Evolutionary conservation across 2,113 vertebrate species (phyloP).

Genomic region (Eublepharis macularius): DNA sequence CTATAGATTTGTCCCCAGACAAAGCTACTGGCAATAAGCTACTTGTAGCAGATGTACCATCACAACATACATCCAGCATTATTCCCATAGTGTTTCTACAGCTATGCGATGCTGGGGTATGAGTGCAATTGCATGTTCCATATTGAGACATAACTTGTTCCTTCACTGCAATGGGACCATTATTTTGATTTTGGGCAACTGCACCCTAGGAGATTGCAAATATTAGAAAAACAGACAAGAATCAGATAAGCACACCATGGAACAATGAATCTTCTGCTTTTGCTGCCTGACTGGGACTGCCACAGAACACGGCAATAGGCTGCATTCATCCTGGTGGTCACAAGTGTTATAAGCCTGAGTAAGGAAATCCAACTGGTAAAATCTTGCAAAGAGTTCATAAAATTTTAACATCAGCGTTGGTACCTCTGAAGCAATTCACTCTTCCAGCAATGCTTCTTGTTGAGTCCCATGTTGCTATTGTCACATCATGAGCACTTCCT

Average conservation of each 20-base stretch:
- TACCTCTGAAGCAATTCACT: slow-evolving; percentile 2
- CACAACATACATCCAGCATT: not conserved
- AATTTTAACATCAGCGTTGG: not conserved
- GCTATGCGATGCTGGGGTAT: not conserved
- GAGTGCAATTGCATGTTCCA: not conserved
- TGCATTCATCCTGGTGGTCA: too few relatives aligned
- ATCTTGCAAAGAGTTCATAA: not conserved
- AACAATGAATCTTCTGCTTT: not conserved
- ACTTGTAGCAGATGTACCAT: not conserved
- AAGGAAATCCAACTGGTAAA: not conserved
- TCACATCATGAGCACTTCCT: not conserved
- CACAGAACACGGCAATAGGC: too few relatives aligned
- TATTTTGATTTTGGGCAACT: not conserved
- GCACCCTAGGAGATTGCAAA: not conserved
- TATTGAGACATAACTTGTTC: not conserved
- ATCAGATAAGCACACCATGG: too few relatives aligned
- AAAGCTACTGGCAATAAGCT: too few relatives aligned
- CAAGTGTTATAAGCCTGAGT: not conserved
- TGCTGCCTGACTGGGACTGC: not conserved
- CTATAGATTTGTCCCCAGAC: not conserved
- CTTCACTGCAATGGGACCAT: not conserved
- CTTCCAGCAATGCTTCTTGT: not conserved
- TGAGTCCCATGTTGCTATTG: not conserved
- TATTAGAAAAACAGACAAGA: too few relatives aligned
- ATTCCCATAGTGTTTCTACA: not conserved